Conservation (phyloP, 30 jellyfish, hydroid and myxozoan genomes). For the Haliclystus octoradiatus region DNA sequence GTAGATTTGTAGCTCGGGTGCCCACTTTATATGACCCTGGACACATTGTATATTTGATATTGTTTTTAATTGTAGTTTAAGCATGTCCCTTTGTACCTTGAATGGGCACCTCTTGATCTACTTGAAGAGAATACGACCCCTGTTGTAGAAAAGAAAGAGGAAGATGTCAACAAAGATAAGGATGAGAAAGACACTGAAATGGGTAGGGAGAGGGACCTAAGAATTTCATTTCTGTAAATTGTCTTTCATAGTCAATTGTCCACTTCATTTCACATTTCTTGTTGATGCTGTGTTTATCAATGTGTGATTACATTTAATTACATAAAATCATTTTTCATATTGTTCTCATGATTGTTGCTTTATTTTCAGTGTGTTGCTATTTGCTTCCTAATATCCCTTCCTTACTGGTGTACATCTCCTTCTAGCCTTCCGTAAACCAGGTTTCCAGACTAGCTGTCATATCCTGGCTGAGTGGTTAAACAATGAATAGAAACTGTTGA, state of each 20-base stretch:
- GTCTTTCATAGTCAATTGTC: too few relatives aligned
- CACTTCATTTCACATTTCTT: neutral
- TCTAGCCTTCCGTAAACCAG: too few relatives aligned
- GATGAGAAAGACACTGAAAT: neutral
- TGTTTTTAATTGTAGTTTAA: slow-evolving; percentile 55
- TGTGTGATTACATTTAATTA: neutral
- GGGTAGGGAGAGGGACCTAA: too few relatives aligned
- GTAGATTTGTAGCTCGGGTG: too few relatives aligned
- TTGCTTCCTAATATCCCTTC: neutral
- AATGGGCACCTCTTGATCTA: slow-evolving; percentile 97
- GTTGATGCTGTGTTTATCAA: neutral
- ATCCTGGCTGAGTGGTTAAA: too few relatives aligned
- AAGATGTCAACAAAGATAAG: slow-evolving; percentile 12
- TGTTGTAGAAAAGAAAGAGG: slow-evolving; percentile 1
- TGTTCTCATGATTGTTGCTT: too few relatives aligned
- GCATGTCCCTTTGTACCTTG: slow-evolving; percentile 87
- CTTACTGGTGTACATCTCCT: too few relatives aligned
- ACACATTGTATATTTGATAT: too few relatives aligned
- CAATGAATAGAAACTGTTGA: neutral
- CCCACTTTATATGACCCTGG: too few relatives aligned
- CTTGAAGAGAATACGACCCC: slow-evolving; percentile 11
- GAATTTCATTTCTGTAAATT: too few relatives aligned
- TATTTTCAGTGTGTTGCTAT: neutral
- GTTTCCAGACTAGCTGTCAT: too few relatives aligned
- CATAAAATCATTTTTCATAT: neutral